Percentiles rank a stretch among this genome's conserved stretches.
Conservation (phyloP, 2,888 invertebrate genomes). For the Ecdyonurus torrentis region DNA sequence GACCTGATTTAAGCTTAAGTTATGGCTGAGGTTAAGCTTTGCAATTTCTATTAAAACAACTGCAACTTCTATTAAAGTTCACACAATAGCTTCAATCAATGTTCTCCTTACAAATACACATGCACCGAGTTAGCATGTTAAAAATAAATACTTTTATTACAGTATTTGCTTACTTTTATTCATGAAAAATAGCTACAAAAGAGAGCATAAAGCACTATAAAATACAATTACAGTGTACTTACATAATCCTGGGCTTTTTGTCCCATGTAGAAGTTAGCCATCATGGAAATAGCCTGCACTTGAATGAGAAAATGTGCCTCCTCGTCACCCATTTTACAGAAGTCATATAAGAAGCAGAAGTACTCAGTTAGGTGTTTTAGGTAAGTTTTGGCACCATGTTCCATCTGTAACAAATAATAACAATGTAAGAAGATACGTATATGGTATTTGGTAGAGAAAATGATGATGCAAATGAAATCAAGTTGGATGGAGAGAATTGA, state of each 20-base stretch:
- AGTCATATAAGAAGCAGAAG: conserved; percentile 81
- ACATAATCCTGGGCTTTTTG: conserved; percentile 59
- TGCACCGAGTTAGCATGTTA: too few species aligned
- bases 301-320: conserved; percentile 76
- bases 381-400: conserved; percentile 73
- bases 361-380: conserved; percentile 81
- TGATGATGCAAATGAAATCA: not conserved
- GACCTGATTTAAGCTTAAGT: not conserved
- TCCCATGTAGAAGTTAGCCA: conserved; percentile 84
- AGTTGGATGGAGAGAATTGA: not conserved
- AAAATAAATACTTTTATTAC: too few species aligned
- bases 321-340: conserved; percentile 89
- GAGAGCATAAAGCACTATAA: too few species aligned
- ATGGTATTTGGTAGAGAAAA: conserved; percentile 7
- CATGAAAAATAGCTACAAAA: too few species aligned
- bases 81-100: too few species aligned
- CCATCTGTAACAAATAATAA: conserved; percentile 38
- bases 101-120: too few species aligned
- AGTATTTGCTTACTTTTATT: too few species aligned
- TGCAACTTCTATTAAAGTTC: too few species aligned
- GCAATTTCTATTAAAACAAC: not conserved
- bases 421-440: conserved; percentile 7
- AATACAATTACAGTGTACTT: too few species aligned
- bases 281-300: conserved; percentile 72
- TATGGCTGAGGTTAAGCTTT: not conserved